Evolutionary conservation across 2,797 vertebrate species (phyloP).

Genomic region (Oreochromis mossambicus): DNA sequence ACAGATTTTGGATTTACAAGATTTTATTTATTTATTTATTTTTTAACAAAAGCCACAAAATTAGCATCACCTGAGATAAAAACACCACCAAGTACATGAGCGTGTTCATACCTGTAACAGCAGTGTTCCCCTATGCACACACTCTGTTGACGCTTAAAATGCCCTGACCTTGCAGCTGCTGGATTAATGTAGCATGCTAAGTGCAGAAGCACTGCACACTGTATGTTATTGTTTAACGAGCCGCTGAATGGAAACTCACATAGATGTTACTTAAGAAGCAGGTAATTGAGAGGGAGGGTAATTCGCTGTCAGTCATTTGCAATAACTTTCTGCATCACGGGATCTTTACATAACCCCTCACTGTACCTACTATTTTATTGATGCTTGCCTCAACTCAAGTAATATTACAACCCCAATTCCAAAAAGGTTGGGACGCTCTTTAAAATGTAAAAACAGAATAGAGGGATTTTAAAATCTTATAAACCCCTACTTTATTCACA

Average conservation of each 20-base stretch:
- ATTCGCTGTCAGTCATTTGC: background rate
- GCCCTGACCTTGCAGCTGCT: background rate
- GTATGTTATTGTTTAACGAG: background rate
- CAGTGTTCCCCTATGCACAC: background rate
- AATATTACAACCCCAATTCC: background rate
- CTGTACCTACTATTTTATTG: background rate
- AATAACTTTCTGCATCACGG: background rate
- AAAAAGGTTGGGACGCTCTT: rapidly evolving
- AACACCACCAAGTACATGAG: background rate
- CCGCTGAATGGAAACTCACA: background rate
- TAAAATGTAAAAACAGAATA: background rate
- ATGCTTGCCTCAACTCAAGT: rapidly evolving
- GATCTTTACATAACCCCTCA: background rate
- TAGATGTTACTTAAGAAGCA: background rate
- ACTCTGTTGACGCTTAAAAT: background rate
- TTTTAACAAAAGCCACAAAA: background rate
- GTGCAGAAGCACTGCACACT: background rate
- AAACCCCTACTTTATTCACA: background rate
- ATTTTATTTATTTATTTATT: background rate
- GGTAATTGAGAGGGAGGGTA: background rate
- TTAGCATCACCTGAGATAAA: background rate
- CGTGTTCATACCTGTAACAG: background rate
- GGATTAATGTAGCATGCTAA: background rate
- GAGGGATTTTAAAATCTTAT: background rate
- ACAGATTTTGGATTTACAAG: background rate